Base-by-base conservation (phyloP, 2,888 invertebrate genomes). In the Poecilus cupreus region DNA sequence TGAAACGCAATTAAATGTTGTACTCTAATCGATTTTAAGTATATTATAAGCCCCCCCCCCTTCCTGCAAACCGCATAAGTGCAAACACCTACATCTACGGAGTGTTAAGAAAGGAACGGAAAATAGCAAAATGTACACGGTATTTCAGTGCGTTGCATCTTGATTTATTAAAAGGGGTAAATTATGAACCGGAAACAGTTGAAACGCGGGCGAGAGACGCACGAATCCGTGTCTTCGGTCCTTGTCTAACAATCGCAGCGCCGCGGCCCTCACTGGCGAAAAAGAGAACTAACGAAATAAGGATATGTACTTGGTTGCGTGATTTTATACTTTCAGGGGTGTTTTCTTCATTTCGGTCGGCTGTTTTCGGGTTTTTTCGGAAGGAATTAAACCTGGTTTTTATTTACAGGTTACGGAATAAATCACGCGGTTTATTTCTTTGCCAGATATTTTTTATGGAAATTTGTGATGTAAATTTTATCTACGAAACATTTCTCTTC, bases 131-230 rank as follows among this genome's bases (percentile, higher is more conserved):
- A 57, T 57, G 22, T 57, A 57, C 16, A 6, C 49, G 18, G 6
- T 49, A 16, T 49, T 20, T 20, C 10, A 54, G 8, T 68, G 64
- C 64, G 64, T 68, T 68, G 64, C 64, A 68, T 68, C 64, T 68
- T 78, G 78, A 78, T 78, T 78, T 78, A 78, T 78, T 64, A 78
- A 78, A 78, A 78, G 78, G 68, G 78, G 68, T 78, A 60, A 78
- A 78, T 78, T 78, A 78, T 78, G 68, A 78, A 68, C 78, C 37
- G 78, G 78, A 78, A 78, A 64, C 49, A 49, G 60, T 20, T 43
- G 60, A 77, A 77, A 60, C 51, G 57, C 18, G 57, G 54, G 20
- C 24, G 49, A 49, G 18, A 43, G 57, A 77, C 57, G 77, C 77
- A 77, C 54, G 77, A 77, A 57, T 77, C 37, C 18, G 5, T 10